Conservation (phyloP, 2,113 vertebrate genomes). For the Tupaia tana region DNA sequence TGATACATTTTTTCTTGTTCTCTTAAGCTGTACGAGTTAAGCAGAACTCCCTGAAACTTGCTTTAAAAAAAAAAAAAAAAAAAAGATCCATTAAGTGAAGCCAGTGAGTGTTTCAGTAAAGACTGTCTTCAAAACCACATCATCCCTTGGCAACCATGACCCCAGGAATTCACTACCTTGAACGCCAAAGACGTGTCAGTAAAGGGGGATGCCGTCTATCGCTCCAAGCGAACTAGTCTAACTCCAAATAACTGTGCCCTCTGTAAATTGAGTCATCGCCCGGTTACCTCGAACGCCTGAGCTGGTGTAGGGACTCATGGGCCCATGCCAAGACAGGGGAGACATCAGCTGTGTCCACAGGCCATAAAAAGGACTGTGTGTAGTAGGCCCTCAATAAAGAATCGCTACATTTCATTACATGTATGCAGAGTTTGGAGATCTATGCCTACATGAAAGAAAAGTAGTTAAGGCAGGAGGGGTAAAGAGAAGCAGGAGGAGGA, state of each 20-base stretch:
- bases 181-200: neutral
- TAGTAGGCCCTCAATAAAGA: neutral
- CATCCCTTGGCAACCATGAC: neutral
- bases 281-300: rapidly evolving
- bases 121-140: neutral
- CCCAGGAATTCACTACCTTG: neutral
- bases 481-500: neutral
- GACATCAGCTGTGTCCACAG: too few species aligned
- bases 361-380: neutral
- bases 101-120: neutral
- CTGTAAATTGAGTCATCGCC: neutral
- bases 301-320: neutral
- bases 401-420: neutral
- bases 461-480: neutral
- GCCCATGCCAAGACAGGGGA: neutral
- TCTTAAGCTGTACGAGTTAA: neutral
- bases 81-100: neutral
- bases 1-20: neutral
- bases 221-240: neutral
- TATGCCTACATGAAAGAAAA: neutral
- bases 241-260: rapidly evolving
- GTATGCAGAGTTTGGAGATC: neutral
- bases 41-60: neutral
- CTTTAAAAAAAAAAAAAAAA: neutral
- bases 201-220: neutral